Evolutionary conservation across 2,888 invertebrate genomes (phyloP).

Genomic region (Drosophila birchii): DNA sequence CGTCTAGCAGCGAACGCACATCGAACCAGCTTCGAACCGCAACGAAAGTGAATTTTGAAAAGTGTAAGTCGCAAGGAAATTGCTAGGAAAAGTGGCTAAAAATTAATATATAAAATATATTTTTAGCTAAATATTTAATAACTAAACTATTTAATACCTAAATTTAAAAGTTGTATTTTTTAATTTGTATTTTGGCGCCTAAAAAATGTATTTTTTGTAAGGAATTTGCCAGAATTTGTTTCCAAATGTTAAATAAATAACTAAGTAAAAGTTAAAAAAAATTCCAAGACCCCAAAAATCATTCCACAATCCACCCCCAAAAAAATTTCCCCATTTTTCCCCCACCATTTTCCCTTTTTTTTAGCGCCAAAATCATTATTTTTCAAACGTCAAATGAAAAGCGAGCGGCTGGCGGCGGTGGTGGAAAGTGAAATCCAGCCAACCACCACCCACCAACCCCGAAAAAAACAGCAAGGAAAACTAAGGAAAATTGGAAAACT

Average conservation of each 20-base stretch:
- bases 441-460: constrained; percentile 75
- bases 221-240: too few relatives aligned
- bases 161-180: not conserved
- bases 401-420: constrained; percentile 70
- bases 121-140: not conserved
- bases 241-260: too few relatives aligned
- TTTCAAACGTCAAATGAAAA: constrained; percentile 75
- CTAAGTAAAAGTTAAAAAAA: too few relatives aligned
- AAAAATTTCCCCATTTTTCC: constrained; percentile 35
- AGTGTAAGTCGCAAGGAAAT: constrained; percentile 2
- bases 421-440: constrained; percentile 77
- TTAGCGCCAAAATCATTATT: constrained; percentile 67
- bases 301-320: not conserved
- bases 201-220: too few relatives aligned
- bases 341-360: constrained; percentile 50
- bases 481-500: constrained; percentile 10
- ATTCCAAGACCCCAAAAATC: not conserved
- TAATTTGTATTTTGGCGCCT: too few relatives aligned
- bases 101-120: not conserved
- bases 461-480: constrained; percentile 10
- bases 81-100: not conserved
- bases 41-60: constrained; percentile 72
- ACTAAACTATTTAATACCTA: too few relatives aligned
- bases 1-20: constrained; percentile 13
- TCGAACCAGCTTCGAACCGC: constrained; percentile 49